Conservation (phyloP, 2,113 vertebrate genomes). For the Chlorodrepanis virens region DNA sequence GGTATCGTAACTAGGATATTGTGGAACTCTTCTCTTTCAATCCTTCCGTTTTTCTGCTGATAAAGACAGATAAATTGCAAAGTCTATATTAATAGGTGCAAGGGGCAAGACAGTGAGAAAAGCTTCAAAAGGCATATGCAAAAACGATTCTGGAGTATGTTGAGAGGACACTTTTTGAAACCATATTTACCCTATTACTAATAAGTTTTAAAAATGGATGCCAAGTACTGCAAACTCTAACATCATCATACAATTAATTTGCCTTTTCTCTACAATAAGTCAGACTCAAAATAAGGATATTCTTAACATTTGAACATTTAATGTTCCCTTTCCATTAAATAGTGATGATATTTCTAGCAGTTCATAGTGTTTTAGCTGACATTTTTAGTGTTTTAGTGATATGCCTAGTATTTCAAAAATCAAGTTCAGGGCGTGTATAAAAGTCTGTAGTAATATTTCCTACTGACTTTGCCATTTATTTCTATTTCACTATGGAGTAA, state of each 20-base stretch:
- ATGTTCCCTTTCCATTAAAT: not conserved
- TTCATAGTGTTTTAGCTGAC: not conserved
- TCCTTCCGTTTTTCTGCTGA: not conserved
- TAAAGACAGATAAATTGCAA: not conserved
- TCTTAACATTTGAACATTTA: not conserved
- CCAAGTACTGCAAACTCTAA: not conserved
- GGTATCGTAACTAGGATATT: conserved; percentile 40
- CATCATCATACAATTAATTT: not conserved
- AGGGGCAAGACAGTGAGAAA: not conserved
- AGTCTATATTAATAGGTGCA: not conserved
- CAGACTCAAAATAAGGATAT: not conserved
- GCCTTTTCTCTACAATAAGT: not conserved
- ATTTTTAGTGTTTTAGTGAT: not conserved
- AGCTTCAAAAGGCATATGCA: not conserved
- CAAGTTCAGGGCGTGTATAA: not conserved
- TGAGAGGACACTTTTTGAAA: not conserved
- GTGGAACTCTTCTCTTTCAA: not conserved
- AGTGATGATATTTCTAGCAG: not conserved
- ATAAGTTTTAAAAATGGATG: not conserved
- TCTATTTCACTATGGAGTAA: not conserved
- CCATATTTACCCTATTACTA: not conserved
- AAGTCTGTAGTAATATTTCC: not conserved
- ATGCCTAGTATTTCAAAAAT: not conserved
- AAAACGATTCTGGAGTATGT: not conserved
- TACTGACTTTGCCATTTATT: not conserved